Evolutionary conservation across 2,888 invertebrate species (phyloP).

Genomic region (Atrina japonica): DNA sequence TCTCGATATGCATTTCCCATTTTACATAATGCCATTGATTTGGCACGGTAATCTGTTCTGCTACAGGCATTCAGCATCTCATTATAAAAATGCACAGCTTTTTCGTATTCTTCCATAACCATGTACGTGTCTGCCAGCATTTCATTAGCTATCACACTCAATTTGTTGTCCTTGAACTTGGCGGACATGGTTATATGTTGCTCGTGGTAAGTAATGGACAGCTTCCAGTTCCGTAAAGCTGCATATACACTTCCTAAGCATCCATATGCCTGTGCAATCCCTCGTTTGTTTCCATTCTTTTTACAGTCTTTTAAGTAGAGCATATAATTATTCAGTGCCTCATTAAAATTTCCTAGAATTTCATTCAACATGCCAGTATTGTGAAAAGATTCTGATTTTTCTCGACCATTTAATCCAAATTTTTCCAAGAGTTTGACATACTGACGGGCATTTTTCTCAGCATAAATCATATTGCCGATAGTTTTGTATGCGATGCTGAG

Average conservation of each 20-base stretch:
- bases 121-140: slow-evolving; percentile 75
- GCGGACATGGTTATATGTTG: slow-evolving; percentile 71
- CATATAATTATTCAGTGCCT: slow-evolving; percentile 73
- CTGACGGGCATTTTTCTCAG: slow-evolving; percentile 70
- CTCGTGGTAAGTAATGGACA: slow-evolving; percentile 73
- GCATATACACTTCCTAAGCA: slow-evolving; percentile 76
- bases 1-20: slow-evolving; percentile 69
- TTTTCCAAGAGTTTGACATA: slow-evolving; percentile 61
- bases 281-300: slow-evolving; percentile 62
- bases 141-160: slow-evolving; percentile 71
- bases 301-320: slow-evolving; percentile 68
- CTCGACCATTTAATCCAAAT: slow-evolving; percentile 56
- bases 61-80: slow-evolving; percentile 59
- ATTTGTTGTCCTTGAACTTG: slow-evolving; percentile 59
- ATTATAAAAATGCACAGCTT: slow-evolving; percentile 64
- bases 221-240: slow-evolving; percentile 69
- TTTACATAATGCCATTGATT: slow-evolving; percentile 69
- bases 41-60: slow-evolving; percentile 58
- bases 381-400: slow-evolving; percentile 71
- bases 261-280: slow-evolving; percentile 75
- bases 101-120: slow-evolving; percentile 67
- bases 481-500: slow-evolving; percentile 78
- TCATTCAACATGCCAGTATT: slow-evolving; percentile 77
- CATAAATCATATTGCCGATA: slow-evolving; percentile 72
- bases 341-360: slow-evolving; percentile 70